Percentiles rank a stretch among this genome's conserved stretches.
phyloP scores from a whole-genome alignment of 2,113 vertebrate species.

The Athene cunicularia region DNA sequence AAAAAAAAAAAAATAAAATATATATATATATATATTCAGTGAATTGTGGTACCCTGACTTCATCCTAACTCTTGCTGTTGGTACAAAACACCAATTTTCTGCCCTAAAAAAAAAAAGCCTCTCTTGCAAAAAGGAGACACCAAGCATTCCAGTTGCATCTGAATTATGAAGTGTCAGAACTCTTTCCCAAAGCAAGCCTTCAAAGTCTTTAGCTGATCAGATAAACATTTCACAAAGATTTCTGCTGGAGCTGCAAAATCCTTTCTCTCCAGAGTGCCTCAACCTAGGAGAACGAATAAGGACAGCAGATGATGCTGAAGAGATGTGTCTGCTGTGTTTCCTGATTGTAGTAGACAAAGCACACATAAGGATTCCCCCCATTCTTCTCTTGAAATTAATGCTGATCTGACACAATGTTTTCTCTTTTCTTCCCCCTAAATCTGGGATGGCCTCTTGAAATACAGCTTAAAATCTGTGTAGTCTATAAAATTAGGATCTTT shows the following conservation, averaged over 20 bases:
- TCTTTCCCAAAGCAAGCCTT: constrained; percentile 55
- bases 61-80: neutral
- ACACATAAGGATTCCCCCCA: neutral
- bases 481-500: neutral
- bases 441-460: neutral
- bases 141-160: neutral
- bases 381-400: neutral
- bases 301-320: constrained; percentile 52
- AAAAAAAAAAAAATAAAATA: no score
- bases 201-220: constrained; percentile 51
- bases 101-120: neutral
- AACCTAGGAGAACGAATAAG: neutral
- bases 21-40: neutral
- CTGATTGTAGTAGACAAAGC: constrained; percentile 3
- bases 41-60: neutral
- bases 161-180: constrained; percentile 60
- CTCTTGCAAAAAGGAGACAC: neutral
- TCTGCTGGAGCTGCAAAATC: constrained; percentile 61
- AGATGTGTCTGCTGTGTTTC: constrained; percentile 61
- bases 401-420: neutral
- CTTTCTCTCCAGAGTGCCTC: neutral
- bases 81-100: neutral
- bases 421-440: neutral
- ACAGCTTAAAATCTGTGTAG: neutral
- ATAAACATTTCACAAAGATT: constrained; percentile 58